These are phyloP conservation scores for Colius striatus DNA, from an alignment of 2,113 vertebrate genomes.

Conservation along the genomic window DNA sequence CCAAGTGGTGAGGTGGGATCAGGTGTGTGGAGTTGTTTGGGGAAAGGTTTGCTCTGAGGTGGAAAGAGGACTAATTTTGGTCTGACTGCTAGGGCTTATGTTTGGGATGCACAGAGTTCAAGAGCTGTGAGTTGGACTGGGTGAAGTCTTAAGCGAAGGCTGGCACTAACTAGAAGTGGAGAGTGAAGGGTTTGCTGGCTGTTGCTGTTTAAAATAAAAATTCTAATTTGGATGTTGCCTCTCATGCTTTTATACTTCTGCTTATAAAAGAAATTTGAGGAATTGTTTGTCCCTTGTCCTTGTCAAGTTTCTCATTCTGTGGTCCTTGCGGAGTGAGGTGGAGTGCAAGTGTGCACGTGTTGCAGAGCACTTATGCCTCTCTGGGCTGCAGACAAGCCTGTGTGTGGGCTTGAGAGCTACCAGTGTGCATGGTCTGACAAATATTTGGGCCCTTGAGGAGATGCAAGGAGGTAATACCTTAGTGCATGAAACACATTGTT, in stretches of 20 bases:
- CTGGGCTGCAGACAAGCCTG: not conserved
- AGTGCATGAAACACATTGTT: not conserved
- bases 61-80: not conserved
- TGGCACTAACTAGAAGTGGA: not conserved
- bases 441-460: not conserved
- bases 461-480: not conserved
- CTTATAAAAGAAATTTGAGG: too few species aligned
- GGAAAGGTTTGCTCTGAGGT: not conserved
- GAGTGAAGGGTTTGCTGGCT: not conserved
- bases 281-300: not conserved
- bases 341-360: not conserved
- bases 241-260: too few species aligned
- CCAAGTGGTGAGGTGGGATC: not conserved
- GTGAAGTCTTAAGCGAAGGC: not conserved
- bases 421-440: not conserved
- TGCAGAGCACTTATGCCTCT: not conserved
- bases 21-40: rapidly evolving
- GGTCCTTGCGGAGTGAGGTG: not conserved
- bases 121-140: not conserved
- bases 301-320: not conserved
- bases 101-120: not conserved
- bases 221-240: not conserved
- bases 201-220: not conserved
- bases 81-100: not conserved
- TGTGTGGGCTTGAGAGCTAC: not conserved